Percentiles rank a stretch among this genome's conserved stretches.
Evolutionary conservation across 2,888 invertebrate genomes (phyloP).

Genomic region (Pollenia griseotomentosa): DNA sequence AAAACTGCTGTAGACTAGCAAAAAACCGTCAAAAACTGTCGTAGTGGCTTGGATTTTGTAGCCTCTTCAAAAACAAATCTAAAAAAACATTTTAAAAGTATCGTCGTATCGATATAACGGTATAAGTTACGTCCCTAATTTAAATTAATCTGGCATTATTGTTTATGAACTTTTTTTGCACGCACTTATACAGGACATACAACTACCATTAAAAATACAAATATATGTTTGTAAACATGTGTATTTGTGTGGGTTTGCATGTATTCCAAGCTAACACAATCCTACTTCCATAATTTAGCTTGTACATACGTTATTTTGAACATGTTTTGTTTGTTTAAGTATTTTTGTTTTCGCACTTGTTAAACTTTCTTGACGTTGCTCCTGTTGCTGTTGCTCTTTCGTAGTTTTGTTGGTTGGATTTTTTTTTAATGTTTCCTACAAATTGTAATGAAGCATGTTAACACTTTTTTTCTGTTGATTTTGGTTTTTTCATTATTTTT

Average conservation of each 20-base stretch:
- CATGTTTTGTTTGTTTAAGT: constrained; percentile 40
- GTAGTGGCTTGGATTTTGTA: too few species aligned
- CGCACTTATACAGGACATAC: not conserved
- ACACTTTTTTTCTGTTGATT: constrained; percentile 76
- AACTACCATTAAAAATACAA: not conserved
- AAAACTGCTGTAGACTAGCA: too few species aligned
- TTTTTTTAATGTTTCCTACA: constrained; percentile 72
- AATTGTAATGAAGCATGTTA: constrained; percentile 82
- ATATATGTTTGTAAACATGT: not conserved
- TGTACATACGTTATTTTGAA: not conserved
- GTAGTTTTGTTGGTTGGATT: not conserved
- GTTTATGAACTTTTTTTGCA: constrained; percentile 2
- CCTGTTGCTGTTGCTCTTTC: constrained; percentile 6
- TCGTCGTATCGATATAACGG: too few species aligned
- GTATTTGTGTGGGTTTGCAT: not conserved
- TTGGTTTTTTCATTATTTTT: constrained; percentile 34
- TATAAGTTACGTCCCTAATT: not conserved
- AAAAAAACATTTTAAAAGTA: too few species aligned
- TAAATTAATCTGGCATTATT: constrained; percentile 16
- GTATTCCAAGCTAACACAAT: not conserved
- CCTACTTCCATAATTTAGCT: constrained; percentile 1
- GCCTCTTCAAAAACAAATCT: too few species aligned
- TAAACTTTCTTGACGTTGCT: not conserved
- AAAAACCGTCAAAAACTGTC: too few species aligned
- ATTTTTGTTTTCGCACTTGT: constrained; percentile 20